A percentile compares a stretch with the other conserved stretches of the same genome.
These are phyloP conservation scores for Cardiocondyla obscurior DNA, from an alignment of 1,140 invertebrate species.

Conservation along the genomic window DNA sequence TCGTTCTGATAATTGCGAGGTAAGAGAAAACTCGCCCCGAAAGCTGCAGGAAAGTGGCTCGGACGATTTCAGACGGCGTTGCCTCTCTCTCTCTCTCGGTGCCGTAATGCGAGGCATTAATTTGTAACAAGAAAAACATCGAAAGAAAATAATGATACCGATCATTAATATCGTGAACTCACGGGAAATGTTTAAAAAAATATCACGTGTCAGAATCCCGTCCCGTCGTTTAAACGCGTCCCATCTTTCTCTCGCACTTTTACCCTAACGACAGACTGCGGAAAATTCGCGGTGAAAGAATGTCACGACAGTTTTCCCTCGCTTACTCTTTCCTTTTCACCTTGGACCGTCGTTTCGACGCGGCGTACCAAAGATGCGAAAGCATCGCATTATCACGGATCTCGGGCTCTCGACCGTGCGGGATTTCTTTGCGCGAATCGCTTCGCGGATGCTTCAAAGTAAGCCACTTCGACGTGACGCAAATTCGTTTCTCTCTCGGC, in stretches of 20 bases:
- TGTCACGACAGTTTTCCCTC: not conserved
- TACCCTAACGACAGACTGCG: not conserved
- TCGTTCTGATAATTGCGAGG: slow-evolving; percentile 26
- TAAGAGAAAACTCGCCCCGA: slow-evolving; percentile 9
- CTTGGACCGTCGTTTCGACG: not conserved
- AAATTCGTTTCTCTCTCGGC: not conserved
- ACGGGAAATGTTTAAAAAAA: not conserved
- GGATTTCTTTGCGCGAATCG: not conserved
- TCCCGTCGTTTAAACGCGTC: not conserved
- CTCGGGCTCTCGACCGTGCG: slow-evolving; percentile 28
- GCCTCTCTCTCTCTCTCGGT: too few relatives aligned
- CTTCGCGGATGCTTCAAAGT: not conserved
- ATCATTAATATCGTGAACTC: not conserved
- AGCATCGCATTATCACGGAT: slow-evolving; percentile 13
- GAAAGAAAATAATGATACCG: not conserved
- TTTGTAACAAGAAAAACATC: not conserved
- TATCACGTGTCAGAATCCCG: not conserved
- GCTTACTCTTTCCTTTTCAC: not conserved
- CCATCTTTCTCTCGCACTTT: not conserved
- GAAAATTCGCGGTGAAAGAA: not conserved
- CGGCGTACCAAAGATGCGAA: not conserved
- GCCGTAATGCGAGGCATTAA: not conserved
- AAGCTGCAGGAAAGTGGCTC: not conserved
- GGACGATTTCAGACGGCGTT: not conserved
- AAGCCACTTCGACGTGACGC: not conserved